Base-by-base conservation (phyloP, 2,797 vertebrate genomes). In the Salarias fasciatus region DNA sequence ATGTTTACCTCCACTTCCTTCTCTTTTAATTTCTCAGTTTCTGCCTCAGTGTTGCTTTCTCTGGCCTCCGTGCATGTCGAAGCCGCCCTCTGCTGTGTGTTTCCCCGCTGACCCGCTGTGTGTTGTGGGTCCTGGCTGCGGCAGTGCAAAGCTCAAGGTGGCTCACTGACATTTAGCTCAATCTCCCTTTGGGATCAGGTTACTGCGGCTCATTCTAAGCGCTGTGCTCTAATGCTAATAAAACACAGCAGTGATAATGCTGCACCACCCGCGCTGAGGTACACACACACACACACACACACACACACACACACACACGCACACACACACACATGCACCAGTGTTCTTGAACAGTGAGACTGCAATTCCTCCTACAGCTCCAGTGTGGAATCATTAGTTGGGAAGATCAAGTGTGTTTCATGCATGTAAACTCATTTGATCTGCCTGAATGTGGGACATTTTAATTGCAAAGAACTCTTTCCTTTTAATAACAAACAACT, bases 151-250 rank as follows among this genome's bases (percentile, higher is more conserved):
- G 77, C 63, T 86, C 74, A 85, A 83, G 86, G 83, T 84, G 81
- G 83, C 86, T 88, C 84, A 88, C 68, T 91, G 91, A 92, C 91
- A 91, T 93, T 92, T 89, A 91, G 86, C 87, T 91, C 89, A 86
- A 87, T 91, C 88, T 87, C 74, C 68, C 76, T 73, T 42, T 69
- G 82, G 70, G 77, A 86, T 92, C 85, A 59, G 38, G 83, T 92
- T 91, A 69, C 89, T n/a, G 69, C 11, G 2, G 72, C 65, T 87
- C 75, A 73, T 80, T 63, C 79, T 75, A 69, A 89, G 70, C 82
- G 53, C 83, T 65, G 73, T 46, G 70, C 83, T 83, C 77, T 83
- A 81, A 86, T 82, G 52, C 80, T 79, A 77, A 86, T 87, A 84
- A 84, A 86, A 73, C 74, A 72, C 68, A 69, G 59, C 63, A 15